Percentiles rank a stretch among this genome's conserved stretches.
Conservation (phyloP, 2,888 invertebrate genomes). For the Ophion slaviceki region DNA sequence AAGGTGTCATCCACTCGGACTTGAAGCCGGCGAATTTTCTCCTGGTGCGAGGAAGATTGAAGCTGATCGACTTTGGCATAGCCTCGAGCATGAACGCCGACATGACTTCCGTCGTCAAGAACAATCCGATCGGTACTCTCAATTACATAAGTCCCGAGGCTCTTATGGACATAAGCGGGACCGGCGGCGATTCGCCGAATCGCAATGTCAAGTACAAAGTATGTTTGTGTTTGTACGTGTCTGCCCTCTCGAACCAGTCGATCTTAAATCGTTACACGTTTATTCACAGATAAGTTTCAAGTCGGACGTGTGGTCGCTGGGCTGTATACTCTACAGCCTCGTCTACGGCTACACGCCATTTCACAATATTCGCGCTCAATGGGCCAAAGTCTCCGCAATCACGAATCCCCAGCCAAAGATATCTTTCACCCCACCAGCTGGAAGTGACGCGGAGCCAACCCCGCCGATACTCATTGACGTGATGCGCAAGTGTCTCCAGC, state of each 20-base stretch:
- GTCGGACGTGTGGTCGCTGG: constrained; percentile 98
- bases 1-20: constrained; percentile 98
- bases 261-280: neutral
- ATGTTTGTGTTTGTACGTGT: neutral
- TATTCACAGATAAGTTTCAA: constrained; percentile 91
- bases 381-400: constrained; percentile 92
- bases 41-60: constrained; percentile 92
- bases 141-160: constrained; percentile 99
- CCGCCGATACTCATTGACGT: constrained; percentile 87
- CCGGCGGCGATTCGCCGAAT: constrained; percentile 80
- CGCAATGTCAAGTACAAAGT: constrained; percentile 75
- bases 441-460: constrained; percentile 83
- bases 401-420: constrained; percentile 90
- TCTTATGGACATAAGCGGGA: constrained; percentile 86
- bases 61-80: constrained; percentile 99
- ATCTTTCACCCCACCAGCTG: constrained; percentile 86
- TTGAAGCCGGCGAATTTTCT: constrained; percentile 98
- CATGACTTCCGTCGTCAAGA: constrained; percentile 94
- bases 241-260: neutral
- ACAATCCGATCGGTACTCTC: constrained; percentile 93
- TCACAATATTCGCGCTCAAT: constrained; percentile 89
- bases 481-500: constrained; percentile 89
- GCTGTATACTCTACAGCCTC: constrained; percentile 97
- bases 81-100: constrained; percentile 94
- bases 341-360: constrained; percentile 96